Evolutionary conservation across 2,113 vertebrate species (phyloP).

Genomic region (Eulacestoma nigropectus): DNA sequence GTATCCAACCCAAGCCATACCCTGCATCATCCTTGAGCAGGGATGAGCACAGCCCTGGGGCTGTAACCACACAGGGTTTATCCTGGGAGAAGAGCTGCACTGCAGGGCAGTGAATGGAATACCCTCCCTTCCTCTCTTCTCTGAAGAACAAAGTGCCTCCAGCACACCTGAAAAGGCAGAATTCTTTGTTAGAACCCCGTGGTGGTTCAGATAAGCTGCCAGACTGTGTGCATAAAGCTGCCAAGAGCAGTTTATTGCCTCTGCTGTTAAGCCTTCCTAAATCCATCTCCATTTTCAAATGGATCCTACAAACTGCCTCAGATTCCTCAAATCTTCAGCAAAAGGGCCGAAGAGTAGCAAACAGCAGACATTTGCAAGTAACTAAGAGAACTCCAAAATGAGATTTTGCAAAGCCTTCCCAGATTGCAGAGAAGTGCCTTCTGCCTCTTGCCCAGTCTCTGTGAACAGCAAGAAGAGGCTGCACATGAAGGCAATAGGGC

Average conservation of each 20-base stretch:
- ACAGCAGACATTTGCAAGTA: not conserved
- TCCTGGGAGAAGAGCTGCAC: not conserved
- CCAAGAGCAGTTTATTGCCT: not conserved
- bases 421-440: not conserved
- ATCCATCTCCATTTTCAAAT: not conserved
- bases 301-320: not conserved
- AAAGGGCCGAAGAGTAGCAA: not conserved
- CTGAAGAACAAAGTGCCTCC: not conserved
- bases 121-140: not conserved
- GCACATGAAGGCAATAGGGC: accelerated
- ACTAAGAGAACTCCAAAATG: not conserved
- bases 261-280: not conserved
- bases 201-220: not conserved
- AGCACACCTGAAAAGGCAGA: not conserved
- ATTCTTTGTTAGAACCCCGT: not conserved
- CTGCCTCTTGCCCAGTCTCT: not conserved
- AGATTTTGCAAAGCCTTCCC: not conserved
- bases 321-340: no score
- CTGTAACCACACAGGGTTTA: not conserved
- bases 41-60: not conserved
- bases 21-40: not conserved
- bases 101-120: accelerated
- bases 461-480: not conserved
- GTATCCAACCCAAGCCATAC: not conserved
- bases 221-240: not conserved